Conservation (phyloP, 35 echinoderm and acorn worm species). For the Antedon bifida region DNA sequence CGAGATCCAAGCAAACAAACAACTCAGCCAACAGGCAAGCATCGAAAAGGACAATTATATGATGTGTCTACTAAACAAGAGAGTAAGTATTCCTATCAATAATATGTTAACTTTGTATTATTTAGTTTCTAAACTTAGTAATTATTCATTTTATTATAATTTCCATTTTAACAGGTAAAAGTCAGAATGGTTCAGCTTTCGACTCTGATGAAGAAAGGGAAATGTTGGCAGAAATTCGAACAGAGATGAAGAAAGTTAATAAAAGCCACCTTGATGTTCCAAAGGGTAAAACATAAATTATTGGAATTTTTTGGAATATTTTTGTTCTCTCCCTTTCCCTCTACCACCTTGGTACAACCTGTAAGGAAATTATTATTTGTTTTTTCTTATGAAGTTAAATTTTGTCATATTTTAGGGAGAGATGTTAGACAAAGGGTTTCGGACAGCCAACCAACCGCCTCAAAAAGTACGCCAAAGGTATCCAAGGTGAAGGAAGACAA, state of each 20-base stretch:
- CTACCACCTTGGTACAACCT: too few species aligned
- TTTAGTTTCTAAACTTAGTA: too few species aligned
- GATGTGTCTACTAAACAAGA: neutral
- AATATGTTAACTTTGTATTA: too few species aligned
- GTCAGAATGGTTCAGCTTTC: neutral
- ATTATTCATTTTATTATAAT: too few species aligned
- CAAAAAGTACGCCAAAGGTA: neutral
- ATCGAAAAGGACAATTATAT: neutral
- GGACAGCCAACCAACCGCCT: neutral
- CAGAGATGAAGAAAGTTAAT: slow-evolving; percentile 7
- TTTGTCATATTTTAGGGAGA: neutral
- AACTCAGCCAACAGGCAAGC: neutral
- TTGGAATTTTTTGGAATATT: too few species aligned
- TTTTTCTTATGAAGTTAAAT: too few species aligned
- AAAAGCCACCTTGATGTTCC: neutral
- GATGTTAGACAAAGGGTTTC: neutral
- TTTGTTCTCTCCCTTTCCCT: too few species aligned
- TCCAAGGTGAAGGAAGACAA: slow-evolving; percentile 8
- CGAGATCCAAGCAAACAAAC: neutral
- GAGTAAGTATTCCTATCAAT: neutral
- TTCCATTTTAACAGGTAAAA: neutral
- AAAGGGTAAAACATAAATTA: neutral
- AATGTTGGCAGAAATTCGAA: slow-evolving; percentile 5
- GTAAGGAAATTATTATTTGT: too few species aligned
- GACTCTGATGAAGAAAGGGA: slow-evolving; percentile 29